These are phyloP conservation scores for Aphaenogaster ashmeadi DNA, from an alignment of 1,140 invertebrate genomes.

Conservation along the genomic window DNA sequence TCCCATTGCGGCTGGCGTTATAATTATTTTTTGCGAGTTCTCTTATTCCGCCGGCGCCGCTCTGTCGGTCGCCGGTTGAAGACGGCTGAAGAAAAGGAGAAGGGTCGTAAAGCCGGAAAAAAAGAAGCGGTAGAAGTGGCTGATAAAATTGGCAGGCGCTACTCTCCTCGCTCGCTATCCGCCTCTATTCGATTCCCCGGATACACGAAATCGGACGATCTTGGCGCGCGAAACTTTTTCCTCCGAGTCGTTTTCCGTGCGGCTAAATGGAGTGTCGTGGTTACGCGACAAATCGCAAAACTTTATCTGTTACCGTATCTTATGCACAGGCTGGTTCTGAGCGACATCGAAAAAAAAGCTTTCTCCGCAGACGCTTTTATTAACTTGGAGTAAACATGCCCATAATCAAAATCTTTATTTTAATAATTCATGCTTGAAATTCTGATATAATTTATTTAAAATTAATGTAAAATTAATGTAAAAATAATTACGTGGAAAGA, in stretches of 20 bases:
- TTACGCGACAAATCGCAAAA: constrained; percentile 18
- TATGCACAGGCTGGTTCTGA: not conserved
- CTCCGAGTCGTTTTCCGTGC: not conserved
- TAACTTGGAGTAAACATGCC: not conserved
- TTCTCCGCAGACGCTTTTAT: not conserved
- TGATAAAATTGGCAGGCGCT: constrained; percentile 55
- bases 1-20: not conserved
- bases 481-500: not conserved
- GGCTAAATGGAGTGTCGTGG: not conserved
- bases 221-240: constrained; percentile 33
- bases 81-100: not conserved
- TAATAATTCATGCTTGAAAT: not conserved
- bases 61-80: not conserved
- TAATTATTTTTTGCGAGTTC: constrained; percentile 33
- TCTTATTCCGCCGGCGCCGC: not conserved
- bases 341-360: not conserved
- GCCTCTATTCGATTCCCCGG: constrained; percentile 37
- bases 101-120: constrained; percentile 34
- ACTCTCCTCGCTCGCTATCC: not conserved
- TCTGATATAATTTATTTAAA: not conserved
- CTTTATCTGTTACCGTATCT: constrained; percentile 35
- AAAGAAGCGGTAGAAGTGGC: not conserved
- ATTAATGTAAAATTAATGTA: not conserved
- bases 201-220: constrained; percentile 29
- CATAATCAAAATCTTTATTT: not conserved